These are phyloP conservation scores for Pseudomugil tenellus DNA, from an alignment of 2,797 vertebrate genomes.

Conservation along the genomic window DNA sequence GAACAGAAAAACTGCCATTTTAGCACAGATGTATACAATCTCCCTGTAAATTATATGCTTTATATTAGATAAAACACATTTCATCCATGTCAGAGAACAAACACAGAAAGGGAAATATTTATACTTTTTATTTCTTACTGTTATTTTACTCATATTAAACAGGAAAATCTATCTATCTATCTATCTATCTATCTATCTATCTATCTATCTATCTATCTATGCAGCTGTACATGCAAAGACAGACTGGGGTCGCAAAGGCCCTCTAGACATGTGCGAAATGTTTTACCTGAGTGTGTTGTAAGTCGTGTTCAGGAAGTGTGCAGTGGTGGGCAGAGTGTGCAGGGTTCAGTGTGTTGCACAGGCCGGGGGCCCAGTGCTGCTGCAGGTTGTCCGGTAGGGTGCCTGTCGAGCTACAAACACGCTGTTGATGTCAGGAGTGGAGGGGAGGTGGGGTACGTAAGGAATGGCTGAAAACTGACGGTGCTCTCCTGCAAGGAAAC, in stretches of 20 bases:
- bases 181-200: too few species aligned
- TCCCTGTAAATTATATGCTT: background rate
- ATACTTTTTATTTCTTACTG: too few species aligned
- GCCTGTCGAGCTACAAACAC: constrained; percentile 69
- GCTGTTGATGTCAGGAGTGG: constrained; percentile 74
- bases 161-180: too few species aligned
- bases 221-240: constrained; percentile 1
- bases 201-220: background rate
- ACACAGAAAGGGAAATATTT: background rate
- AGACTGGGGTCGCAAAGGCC: background rate
- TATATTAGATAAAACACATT: constrained; percentile 8
- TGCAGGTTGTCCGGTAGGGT: constrained; percentile 81
- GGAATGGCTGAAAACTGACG: constrained; percentile 78
- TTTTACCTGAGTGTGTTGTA: constrained; percentile 19
- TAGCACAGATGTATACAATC: background rate
- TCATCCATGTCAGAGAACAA: background rate
- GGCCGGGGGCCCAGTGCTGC: constrained; percentile 75
- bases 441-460: constrained; percentile 66
- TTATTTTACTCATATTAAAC: too few species aligned
- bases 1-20: constrained; percentile 22
- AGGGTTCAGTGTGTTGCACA: constrained; percentile 46
- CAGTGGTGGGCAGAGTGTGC: constrained; percentile 25
- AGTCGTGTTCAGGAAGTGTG: constrained; percentile 14
- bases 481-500: constrained; percentile 69
- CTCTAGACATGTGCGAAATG: constrained; percentile 10